Base-by-base conservation (phyloP, 2,888 invertebrate genomes). In the Actias luna region DNA sequence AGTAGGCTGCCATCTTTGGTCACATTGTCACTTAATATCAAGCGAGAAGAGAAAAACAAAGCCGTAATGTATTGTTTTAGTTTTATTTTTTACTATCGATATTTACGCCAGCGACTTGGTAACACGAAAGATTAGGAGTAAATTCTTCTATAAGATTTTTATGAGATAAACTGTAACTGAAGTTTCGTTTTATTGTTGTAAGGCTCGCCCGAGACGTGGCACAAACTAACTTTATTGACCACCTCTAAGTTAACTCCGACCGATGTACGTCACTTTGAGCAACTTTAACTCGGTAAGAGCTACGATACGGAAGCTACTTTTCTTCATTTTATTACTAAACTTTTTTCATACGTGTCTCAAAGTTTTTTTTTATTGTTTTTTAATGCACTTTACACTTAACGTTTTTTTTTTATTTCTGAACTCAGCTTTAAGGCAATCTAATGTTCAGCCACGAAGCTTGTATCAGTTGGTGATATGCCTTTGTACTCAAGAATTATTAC, bases 301-400 rank as follows among this genome's bases (percentile, higher is more conserved):
- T 83, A 83, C 80, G 81, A 80, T 79, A 79, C 80, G 77, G 74
- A 79, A 85, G 83, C 80, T 80, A 80, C 84, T 84, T 85, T 85
- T 87, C 83, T 80, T 77, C 82, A 73, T 87, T 89, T 90, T 89
- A 91, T 91, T 90, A 85, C 83, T 70, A 84, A 91, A 90, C 84
- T 89, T 90, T 80, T 79, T 81, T 80, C 85, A 88, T 88, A 88
- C 87, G 87, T 88, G 87, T 82, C 80, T 82, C 25, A 76, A 79
- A 82, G 85, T 74, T 82, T 80, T 82, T 79, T 80, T 79, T 73
- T 77, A 76, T 67, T 8, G 66, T 73, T 73, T 68, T 70, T 71
- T 70, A 69, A 65, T 65, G 65, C 64, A 59, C 46, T 35, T 57
- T 46, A 59, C 27, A 27, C 27, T 36, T 62, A 67, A 69, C 68